Evolutionary conservation across 1,140 invertebrate genomes (phyloP).

Genomic region (Dreissena rostriformis): DNA sequence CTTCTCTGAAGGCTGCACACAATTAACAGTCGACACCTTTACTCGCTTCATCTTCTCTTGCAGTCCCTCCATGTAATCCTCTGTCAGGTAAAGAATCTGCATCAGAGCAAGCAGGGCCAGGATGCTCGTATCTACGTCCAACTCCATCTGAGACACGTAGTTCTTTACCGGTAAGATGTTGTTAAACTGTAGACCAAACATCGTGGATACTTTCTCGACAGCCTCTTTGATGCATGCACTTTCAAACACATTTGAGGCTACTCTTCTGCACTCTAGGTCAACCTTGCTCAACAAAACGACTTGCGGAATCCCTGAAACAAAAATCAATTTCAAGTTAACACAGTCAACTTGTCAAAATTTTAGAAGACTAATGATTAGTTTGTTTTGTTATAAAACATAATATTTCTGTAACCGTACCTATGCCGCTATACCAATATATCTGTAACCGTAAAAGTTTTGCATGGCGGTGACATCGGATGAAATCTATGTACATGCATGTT

Average conservation of each 20-base stretch:
- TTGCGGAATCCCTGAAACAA: not conserved
- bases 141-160: not conserved
- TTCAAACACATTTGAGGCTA: not conserved
- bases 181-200: not conserved
- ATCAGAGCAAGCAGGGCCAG: not conserved
- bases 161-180: constrained; percentile 9
- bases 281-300: not conserved
- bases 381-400: too few species aligned
- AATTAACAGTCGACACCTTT: too few species aligned
- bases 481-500: too few species aligned
- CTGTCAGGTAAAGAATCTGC: not conserved
- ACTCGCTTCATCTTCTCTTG: too few species aligned
- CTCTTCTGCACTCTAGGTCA: not conserved
- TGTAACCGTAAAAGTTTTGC: too few species aligned
- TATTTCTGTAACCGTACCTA: too few species aligned
- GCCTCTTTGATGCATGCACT: not conserved
- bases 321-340: too few species aligned
- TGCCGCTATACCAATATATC: too few species aligned
- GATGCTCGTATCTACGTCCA: not conserved
- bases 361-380: too few species aligned
- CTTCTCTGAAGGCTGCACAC: too few species aligned
- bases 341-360: too few species aligned
- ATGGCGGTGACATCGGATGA: too few species aligned
- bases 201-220: not conserved
- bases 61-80: not conserved